Evolutionary conservation across 1,140 invertebrate species (phyloP).

Genomic region (Magallana gigas): DNA sequence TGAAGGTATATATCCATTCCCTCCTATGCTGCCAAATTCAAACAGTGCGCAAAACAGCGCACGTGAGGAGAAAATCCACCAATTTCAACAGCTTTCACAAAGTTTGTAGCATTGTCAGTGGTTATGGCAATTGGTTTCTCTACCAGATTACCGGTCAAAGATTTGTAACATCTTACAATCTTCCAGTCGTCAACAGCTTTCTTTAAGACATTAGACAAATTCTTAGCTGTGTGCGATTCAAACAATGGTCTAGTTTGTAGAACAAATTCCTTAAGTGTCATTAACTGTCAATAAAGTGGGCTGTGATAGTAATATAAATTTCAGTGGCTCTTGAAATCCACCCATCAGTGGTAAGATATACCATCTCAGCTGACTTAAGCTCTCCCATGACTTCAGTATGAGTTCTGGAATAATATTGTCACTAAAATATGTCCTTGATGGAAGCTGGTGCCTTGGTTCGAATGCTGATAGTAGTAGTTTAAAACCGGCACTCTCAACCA

Average conservation of each 20-base stretch:
- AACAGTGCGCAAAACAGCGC: slow-evolving; percentile 32
- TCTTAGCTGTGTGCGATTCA: slow-evolving; percentile 17
- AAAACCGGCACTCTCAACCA: slow-evolving; percentile 39
- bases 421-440: slow-evolving; percentile 32
- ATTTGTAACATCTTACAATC: background rate
- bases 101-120: slow-evolving; percentile 40
- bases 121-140: slow-evolving; percentile 13
- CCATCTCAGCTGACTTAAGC: background rate
- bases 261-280: slow-evolving; percentile 26
- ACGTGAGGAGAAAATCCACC: slow-evolving; percentile 32
- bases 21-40: slow-evolving; percentile 38
- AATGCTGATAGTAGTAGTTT: slow-evolving; percentile 32
- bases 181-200: slow-evolving; percentile 34
- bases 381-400: background rate
- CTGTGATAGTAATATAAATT: slow-evolving; percentile 36
- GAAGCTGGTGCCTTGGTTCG: slow-evolving; percentile 30
- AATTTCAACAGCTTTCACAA: slow-evolving; percentile 27
- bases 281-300: slow-evolving; percentile 39
- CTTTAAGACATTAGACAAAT: background rate
- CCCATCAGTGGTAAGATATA: slow-evolving; percentile 39
- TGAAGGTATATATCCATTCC: background rate
- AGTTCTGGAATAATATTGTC: slow-evolving; percentile 4
- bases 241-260: background rate
- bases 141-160: background rate
- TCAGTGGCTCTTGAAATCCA: slow-evolving; percentile 44